phyloP scores from a whole-genome alignment of 2,113 vertebrate species.

The Suricata suricatta region DNA sequence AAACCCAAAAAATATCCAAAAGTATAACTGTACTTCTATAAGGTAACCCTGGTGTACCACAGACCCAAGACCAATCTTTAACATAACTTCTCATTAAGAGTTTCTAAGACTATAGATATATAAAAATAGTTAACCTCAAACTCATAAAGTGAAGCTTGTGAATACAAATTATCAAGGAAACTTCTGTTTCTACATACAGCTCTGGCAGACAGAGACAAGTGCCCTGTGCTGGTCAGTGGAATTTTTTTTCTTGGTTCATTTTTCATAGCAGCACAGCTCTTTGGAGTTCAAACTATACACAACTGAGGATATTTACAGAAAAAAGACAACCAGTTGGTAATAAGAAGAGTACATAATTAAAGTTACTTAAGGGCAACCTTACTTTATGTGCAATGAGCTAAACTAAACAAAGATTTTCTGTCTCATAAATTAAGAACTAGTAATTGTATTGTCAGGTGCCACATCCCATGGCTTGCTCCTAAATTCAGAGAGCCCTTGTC shows the following conservation, averaged over 20 bases:
- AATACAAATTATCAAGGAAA: neutral
- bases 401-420: slow-evolving; percentile 8
- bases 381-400: neutral
- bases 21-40: neutral
- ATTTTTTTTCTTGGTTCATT: neutral
- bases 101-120: neutral
- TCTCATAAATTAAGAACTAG: slow-evolving; percentile 19
- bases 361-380: neutral
- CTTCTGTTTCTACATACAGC: neutral
- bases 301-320: neutral
- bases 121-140: neutral
- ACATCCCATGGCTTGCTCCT: neutral
- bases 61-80: neutral
- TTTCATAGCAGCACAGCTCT: neutral
- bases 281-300: neutral
- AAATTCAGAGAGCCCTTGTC: neutral
- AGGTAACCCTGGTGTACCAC: neutral
- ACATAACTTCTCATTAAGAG: neutral
- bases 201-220: neutral
- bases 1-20: neutral
- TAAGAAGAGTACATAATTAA: neutral
- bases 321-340: slow-evolving; percentile 18
- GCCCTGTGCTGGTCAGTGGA: neutral
- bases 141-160: neutral
- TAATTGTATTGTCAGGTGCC: neutral